Evolutionary conservation across 2,797 vertebrate species (phyloP), one percentile per base, ranked within the genome.

Genomic region (Clamator glandarius): DNA sequence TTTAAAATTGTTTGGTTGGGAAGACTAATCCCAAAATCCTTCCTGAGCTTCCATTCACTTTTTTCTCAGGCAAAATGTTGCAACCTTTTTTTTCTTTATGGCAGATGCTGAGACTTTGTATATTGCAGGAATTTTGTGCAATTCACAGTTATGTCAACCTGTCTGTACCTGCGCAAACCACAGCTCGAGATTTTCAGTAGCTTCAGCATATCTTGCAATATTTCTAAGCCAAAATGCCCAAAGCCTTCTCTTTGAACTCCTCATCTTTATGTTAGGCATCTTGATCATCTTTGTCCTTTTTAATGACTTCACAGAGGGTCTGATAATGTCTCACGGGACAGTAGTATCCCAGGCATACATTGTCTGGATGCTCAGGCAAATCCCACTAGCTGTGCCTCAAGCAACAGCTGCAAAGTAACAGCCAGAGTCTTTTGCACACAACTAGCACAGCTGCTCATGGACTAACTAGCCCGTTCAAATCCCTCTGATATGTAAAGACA

Each of bases 371-470:
- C 28, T 81, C 1, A 0, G 21, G 46, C n/a, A 69, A 18, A 5
- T 62, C 20, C 25, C 39, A 69, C 29, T 6, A 55, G 39, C 20
- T 6, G 4, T 14, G 5, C 9, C 21, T n/a, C 26, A 85, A 87
- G 54, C 14, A 14, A 75, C 3, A 28, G 46, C 15, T 63, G 48
- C 8, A 44, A 41, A 35, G 24, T 19, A 6, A 74, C 29, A 59
- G 16, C 16, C 50, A n/a, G 5, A 33, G 8, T 18, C n/a, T 57
- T 21, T 69, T 13, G 8, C 44, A 26, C 13, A 28, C 50, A 33
- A 36, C 11, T 41, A 78, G 46, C 29, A 36, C 42, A 62, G 16
- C 7, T 7, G 3, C 24, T 64, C 41, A 12, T 0, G 0, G 41
- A 19, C 25, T 39, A 78, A 69, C 4, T 36, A 66, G 14, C 26